Evolutionary conservation across 1,140 invertebrate genomes (phyloP).

Genomic region (Steinernema feltiae): DNA sequence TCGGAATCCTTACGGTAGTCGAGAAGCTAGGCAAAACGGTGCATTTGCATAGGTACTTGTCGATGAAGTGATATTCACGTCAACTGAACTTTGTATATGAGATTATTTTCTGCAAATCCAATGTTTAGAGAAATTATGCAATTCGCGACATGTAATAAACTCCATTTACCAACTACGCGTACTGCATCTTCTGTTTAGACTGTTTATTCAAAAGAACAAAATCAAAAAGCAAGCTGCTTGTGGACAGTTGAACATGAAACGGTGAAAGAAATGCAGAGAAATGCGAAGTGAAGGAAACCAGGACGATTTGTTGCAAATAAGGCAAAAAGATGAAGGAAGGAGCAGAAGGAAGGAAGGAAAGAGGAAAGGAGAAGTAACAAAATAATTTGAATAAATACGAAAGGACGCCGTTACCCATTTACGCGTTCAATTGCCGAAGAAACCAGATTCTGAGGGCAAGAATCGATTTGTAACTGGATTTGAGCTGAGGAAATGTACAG

Average conservation of each 20-base stretch:
- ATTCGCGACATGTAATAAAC: no score
- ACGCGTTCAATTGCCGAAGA: not conserved
- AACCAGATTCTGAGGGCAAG: not conserved
- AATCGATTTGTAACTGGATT: no score
- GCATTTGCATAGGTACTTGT: conserved; percentile 28
- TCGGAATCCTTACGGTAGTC: conserved; percentile 19
- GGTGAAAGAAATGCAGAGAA: not conserved
- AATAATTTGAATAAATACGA: not conserved
- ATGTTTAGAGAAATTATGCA: not conserved
- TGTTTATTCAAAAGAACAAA: not conserved
- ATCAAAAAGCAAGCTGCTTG: not conserved
- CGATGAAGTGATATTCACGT: conserved; percentile 2
- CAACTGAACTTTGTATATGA: not conserved
- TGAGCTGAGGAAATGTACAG: not conserved
- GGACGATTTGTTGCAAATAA: not conserved
- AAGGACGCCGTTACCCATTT: not conserved
- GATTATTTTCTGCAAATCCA: not conserved
- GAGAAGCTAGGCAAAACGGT: conserved; percentile 15
- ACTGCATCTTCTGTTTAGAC: no score
- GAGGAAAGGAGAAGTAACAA: not conserved
- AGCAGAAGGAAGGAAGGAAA: not conserved
- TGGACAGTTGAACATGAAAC: not conserved
- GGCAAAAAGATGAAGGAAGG: not conserved
- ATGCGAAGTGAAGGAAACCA: conserved; percentile 8
- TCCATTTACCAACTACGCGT: no score